Conservation (phyloP, 2,113 vertebrate species). For the Physeter macrocephalus region DNA sequence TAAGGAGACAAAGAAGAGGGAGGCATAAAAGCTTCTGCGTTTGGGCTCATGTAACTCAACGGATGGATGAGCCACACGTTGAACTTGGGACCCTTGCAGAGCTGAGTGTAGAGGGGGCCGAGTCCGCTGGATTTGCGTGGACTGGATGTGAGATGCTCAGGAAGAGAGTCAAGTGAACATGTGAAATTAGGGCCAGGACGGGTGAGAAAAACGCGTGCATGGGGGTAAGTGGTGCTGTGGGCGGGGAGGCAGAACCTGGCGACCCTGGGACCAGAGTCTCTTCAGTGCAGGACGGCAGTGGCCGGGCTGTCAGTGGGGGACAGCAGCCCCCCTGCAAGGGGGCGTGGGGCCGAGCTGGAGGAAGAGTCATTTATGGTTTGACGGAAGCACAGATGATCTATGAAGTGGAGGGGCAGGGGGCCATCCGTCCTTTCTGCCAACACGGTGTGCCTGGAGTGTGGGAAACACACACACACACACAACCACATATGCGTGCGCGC, state of each 20-base stretch:
- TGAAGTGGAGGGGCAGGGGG: neutral
- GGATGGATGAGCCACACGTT: fast-evolving
- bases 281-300: fast-evolving
- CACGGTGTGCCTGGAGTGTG: no score
- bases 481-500: fast-evolving
- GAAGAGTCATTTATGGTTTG: fast-evolving
- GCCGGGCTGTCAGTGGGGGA: neutral
- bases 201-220: fast-evolving
- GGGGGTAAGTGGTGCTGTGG: neutral
- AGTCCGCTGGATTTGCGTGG: neutral
- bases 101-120: no score
- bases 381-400: neutral
- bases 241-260: fast-evolving
- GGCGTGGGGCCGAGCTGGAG: neutral
- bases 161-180: neutral
- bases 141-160: neutral
- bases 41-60: neutral
- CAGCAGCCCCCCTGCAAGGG: neutral
- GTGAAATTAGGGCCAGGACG: neutral
- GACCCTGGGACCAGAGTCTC: no score
- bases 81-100: neutral
- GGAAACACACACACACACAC: neutral
- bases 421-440: neutral
- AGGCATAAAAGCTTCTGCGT: neutral
- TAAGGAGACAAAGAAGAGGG: neutral